Base-by-base conservation (phyloP, 2,888 invertebrate species). In the Nipponacmea schrenckii region DNA sequence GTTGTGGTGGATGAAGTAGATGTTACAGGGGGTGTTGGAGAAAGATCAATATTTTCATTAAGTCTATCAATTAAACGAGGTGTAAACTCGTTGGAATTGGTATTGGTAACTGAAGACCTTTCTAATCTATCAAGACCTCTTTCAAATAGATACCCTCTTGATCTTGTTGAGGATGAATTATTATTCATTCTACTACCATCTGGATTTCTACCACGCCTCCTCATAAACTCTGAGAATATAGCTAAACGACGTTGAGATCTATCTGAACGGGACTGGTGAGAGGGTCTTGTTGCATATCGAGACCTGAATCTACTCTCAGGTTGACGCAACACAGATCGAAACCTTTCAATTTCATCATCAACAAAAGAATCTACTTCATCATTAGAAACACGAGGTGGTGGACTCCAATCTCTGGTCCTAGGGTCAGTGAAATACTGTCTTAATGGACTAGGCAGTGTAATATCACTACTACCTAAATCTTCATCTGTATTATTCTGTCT, bases 311-410 rank as follows among this genome's bases (percentile, higher is more conserved):
- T 20, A 56, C 56, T 24, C 14, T 56, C 56, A 12, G 56, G 20
- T 24, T 56, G 56, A 8, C 56, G 56, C 14, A 56, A 24, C 15
- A 24, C 20, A 56, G 56, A 56, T 24, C 56, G 56, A 8, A 20
- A 56, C 14, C 56, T 56, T 24, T 56, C 56, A 56, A 56, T 44
- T 24, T 66, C 70, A 24, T 44, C 62, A 65, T 67, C 66, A n/a
- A 69, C 67, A 64, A 46, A 62, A 62, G 27, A 63, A 31, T 71
- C 71, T 24, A 67, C 67, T 15, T 70, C 73, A 44, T 68, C 67
- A 26, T 71, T 66, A n/a, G 74, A 71, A 14, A 64, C 74, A 48
- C 70, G 67, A 39, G 74, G 74, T 24, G 71, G 74, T 17, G 70
- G 70, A 50, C 70, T 74, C 70, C 68, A 63, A 24, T 56, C 24